Base-by-base conservation (phyloP, 1,140 invertebrate species). In the Calephelis nemesis region DNA sequence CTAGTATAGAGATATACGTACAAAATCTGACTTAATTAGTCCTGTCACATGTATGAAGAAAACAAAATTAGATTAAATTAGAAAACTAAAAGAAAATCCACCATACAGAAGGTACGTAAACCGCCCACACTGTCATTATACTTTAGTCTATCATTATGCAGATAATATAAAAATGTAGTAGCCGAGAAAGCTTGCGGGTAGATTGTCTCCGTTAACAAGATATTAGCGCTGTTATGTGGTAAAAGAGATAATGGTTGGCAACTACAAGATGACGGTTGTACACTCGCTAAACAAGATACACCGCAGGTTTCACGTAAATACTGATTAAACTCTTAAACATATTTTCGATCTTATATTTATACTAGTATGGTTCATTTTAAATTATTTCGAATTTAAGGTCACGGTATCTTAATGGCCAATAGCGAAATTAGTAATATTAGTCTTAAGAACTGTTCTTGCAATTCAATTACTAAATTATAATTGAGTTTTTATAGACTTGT, bases 181-280 rank as follows among this genome's bases (percentile, higher is more conserved):
- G 54, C 54, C 30, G 54, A 58, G 54, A 58, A 58, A 58, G 12
- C 19, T 65, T 70, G 50, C 30, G 30, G 50, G 68, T 70, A 73
- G 77, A 82, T 83, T 88, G 82, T 86, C 80, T 66, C 74, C 72
- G 64, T 77, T 88, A 88, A 88, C 84, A 83, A 88, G 85, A 81
- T 69, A 70, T 75, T 67, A 69, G 75, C 72, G 70, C 71, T 67
- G 74, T 77, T 78, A 63, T 77, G 81, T 70, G 80, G 84, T 85
- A 63, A 72, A 62, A 70, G 42, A 65, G 77, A 82, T 88, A 85
- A 85, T 85, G 75, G 79, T 75, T 72, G 71, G 65, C 73, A 72
- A 87, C 85, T 81, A 69, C 81, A 83, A 82, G 70, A 81, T 75
- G 81, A 75, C 75, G 76, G 80, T 75, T 66, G 68, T 67, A 60